phyloP scores from a whole-genome alignment of 2,888 invertebrate species.

The Ectemnius cavifrons region DNA sequence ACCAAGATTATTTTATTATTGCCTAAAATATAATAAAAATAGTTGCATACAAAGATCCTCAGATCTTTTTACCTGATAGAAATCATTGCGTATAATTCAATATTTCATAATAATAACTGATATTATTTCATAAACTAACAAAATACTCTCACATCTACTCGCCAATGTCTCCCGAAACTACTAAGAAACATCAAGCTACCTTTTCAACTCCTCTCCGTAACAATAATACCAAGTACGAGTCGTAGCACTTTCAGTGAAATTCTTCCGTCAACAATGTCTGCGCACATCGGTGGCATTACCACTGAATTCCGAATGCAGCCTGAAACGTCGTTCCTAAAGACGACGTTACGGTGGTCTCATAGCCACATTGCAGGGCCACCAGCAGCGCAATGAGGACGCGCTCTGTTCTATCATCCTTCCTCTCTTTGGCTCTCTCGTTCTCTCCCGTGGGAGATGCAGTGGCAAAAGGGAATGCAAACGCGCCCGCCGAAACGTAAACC shows the following conservation, averaged over 20 bases:
- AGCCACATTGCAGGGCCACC: neutral
- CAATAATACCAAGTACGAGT: too few species aligned
- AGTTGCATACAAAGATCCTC: too few species aligned
- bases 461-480: slow-evolving; percentile 58
- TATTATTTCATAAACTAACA: too few species aligned
- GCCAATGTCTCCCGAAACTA: too few species aligned
- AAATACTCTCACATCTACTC: too few species aligned
- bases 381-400: neutral
- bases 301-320: slow-evolving; percentile 55
- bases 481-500: slow-evolving; percentile 61
- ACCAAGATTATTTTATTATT: too few species aligned
- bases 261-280: slow-evolving; percentile 18
- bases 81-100: too few species aligned
- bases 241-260: too few species aligned
- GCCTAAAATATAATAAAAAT: too few species aligned
- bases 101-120: too few species aligned
- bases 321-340: slow-evolving; percentile 55
- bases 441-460: slow-evolving; percentile 55
- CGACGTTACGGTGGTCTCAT: slow-evolving; percentile 13
- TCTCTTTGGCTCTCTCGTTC: neutral
- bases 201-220: slow-evolving; percentile 32
- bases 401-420: slow-evolving; percentile 7
- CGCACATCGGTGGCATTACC: slow-evolving; percentile 57
- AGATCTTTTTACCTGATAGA: too few species aligned
- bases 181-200: slow-evolving; percentile 19